Percentiles rank a stretch among this genome's conserved stretches.
Evolutionary conservation across 2,888 invertebrate species (phyloP).

Genomic region (Sesia apiformis): DNA sequence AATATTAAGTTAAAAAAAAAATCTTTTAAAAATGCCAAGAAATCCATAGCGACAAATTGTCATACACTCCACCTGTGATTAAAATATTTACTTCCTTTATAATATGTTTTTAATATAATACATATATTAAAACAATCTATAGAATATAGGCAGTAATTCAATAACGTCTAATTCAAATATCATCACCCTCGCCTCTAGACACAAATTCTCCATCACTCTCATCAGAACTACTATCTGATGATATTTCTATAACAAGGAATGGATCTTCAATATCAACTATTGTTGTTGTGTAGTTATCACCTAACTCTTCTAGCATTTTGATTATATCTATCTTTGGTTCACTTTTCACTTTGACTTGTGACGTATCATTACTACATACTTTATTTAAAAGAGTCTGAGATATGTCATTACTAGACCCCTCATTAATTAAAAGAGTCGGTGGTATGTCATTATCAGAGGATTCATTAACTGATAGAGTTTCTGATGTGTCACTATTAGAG

Average conservation of each 20-base stretch:
- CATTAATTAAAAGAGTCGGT: no score
- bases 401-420: no score
- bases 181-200: not conserved
- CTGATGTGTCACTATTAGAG: not conserved
- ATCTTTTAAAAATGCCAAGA: no score
- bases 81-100: no score
- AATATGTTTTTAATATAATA: no score
- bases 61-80: no score
- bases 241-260: slow-evolving; percentile 43
- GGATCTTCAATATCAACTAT: slow-evolving; percentile 42
- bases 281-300: slow-evolving; percentile 25
- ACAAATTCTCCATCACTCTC: slow-evolving; percentile 16
- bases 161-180: no score
- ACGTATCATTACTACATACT: slow-evolving; percentile 18
- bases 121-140: no score
- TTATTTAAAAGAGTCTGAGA: no score
- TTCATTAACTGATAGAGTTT: not conserved
- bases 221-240: slow-evolving; percentile 29
- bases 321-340: slow-evolving; percentile 2
- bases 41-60: no score
- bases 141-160: no score
- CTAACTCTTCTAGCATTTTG: slow-evolving; percentile 25
- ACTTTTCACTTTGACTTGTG: slow-evolving; percentile 14
- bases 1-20: no score
- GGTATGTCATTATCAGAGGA: not conserved